phyloP scores from a whole-genome alignment of 2,113 vertebrate genomes.

The Arvicanthis niloticus region DNA sequence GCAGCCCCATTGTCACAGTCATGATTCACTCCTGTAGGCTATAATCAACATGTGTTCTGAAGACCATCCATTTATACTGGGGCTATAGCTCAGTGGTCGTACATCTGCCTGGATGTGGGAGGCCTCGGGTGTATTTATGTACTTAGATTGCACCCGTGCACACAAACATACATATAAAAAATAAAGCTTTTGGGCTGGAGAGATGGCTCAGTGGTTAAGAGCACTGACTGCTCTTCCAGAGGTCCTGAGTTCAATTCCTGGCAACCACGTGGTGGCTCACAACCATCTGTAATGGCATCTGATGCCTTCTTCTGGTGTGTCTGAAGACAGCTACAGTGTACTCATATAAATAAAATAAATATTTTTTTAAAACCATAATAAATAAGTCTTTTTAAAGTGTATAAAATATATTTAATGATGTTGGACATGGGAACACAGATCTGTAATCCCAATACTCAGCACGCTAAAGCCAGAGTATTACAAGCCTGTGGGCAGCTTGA shows the following conservation, averaged over 20 bases:
- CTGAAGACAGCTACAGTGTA: too few relatives aligned
- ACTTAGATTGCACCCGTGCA: not conserved
- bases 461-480: not conserved
- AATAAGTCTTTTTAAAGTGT: not conserved
- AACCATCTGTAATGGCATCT: too few relatives aligned
- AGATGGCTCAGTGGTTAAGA: too few relatives aligned
- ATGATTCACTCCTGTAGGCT: not conserved
- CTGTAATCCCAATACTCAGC: not conserved
- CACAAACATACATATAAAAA: not conserved
- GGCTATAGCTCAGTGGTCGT: not conserved
- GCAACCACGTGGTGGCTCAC: too few relatives aligned
- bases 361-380: not conserved
- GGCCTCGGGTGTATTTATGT: not conserved
- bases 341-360: not conserved
- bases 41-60: conserved; percentile 7
- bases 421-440: not conserved
- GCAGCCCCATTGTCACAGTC: not conserved
- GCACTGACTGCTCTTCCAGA: too few relatives aligned
- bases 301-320: too few relatives aligned
- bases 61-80: not conserved
- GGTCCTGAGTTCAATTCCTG: too few relatives aligned
- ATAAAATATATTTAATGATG: not conserved
- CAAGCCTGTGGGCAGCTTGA: not conserved
- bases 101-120: not conserved
- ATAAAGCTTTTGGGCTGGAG: not conserved